Base-by-base conservation (phyloP, 2,888 invertebrate species). In the Drosophila affinis region DNA sequence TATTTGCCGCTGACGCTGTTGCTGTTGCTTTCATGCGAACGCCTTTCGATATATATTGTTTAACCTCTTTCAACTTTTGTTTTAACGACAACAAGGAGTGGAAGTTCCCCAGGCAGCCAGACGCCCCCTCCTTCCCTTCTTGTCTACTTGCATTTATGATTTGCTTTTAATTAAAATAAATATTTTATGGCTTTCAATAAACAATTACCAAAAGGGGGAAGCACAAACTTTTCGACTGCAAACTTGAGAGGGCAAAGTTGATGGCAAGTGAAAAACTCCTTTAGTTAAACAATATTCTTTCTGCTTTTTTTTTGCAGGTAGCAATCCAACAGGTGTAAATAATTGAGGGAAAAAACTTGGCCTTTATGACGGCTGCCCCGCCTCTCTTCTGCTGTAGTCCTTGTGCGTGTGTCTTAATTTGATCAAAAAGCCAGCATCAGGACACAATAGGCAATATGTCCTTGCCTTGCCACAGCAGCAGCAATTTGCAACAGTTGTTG, bases 131-230 rank as follows among this genome's bases (percentile, higher is more conserved):
- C 34, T n/a, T n/a, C 3, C 3, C 32, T 3, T 39, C 14, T 46
- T 47, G 46, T 62, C 47, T 58, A 56, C 49, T 59, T 72, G 62
- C 57, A 72, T 69, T 78, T 72, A 45, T 78, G 75, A 72, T 77
- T 72, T 72, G 56, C 58, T 78, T 72, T 72, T 75, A 70, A 79
- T 79, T 77, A 78, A 75, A 80, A 75, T 80, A 54, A 77, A 80
- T 80, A 72, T 75, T 78, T 72, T 45, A 78, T 77, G 60, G 48
- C 54, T 63, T 67, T 65, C 62, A 48, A 77, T 68, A 59, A 67
- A 63, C 58, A 62, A 67, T 67, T 58, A 63, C 17, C 34, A 24
- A 24, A 24, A 29, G 9, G n/a, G 39, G 6, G 7, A 7, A n/a
- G 7, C n/a, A 39, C 45, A 74, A 74, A 72, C 58, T 65, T 72